Base-by-base conservation (phyloP, 2,888 invertebrate species). In the Belgica antarctica region DNA sequence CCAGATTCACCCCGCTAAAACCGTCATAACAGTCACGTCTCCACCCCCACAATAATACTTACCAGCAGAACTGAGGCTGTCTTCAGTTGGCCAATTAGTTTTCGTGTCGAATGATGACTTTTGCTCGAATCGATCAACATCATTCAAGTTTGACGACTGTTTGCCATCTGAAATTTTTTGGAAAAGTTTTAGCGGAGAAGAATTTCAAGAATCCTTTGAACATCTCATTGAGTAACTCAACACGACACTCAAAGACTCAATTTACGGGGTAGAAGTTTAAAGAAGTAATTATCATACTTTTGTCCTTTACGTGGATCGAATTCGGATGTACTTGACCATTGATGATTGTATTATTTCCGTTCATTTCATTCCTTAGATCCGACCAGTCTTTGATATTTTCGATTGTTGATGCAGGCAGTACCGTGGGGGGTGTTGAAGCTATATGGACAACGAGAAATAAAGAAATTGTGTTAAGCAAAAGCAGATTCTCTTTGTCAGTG, bases 81-180 rank as follows among this genome's bases (percentile, higher is more conserved):
- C 78, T 72, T 72, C 81, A 71, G 81, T 81, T 72, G 82, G 82
- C 83, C 84, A 84, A 78, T 83, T 83, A 75, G 82, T 81, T 74
- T 82, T 79, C 76, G 83, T 83, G 71, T 86, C 86, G 75, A 83
- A 82, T 24, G 77, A 76, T 71, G 87, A 85, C 81, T 89, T 89
- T 79, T 89, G 89, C 79, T 89, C 89, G 68, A 88, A 88, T 81
- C 89, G 89, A 79, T 87, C 89, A 77, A 89, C 89, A 81, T 89
- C 89, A 79, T 90, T 90, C 77, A 89, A 80, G 77, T 86, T 86
- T 72, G 87, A 88, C 81, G 87, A 87, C 79, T 88, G 89, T 79
- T 89, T 89, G 73, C 87, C 86, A 79, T 88, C 89, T 87, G 83
- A 75, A 52, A 24, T n/a, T n/a, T n/a, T n/a, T n/a, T 62, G 1